Base-by-base conservation (phyloP, 2,113 vertebrate genomes). In the Hassar affinis region DNA sequence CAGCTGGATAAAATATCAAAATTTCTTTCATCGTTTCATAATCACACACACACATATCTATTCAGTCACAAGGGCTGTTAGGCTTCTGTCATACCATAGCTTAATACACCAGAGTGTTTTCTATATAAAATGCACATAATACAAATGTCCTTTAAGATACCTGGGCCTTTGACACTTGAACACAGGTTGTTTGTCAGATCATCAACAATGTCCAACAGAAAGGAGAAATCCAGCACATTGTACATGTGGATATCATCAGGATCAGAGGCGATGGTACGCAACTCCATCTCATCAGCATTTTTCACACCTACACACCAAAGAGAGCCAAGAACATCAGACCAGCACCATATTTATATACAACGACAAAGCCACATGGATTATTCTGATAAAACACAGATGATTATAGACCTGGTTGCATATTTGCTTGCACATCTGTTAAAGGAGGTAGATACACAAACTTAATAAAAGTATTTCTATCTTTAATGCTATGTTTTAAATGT, bases 81-180 rank as follows among this genome's bases (percentile, higher is more conserved):
- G 8, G 7, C 38, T 64, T 78, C 20, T 78, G 59, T 59, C 47
- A 77, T 66, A 76, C 25, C 45, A 54, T 10, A 15, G 35, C 49
- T 84, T 84, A 78, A 69, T 59, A 25, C 12, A 64, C 3, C 0
- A 47, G 25, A 18, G 3, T 49, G 17, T 17, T 30, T 47, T 20
- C 2, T 9, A 79, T 49, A 78, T 51, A 35, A 20, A 51, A 20
- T 47, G 33, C 25, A 27, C 25, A 78, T 59, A 33, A 27, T 69
- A 71, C 3, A 69, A 15, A 38, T 74, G 42, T 22, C 74, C 20
- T 81, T 68, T 59, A 52, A 75, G 27, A n/a, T 91, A 99, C 98
- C 97, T 95, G 95, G 93, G 52, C 97, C 97, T 88, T 97, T 99
- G 76, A 99, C 98, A 49, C 98, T 99, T 90, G 98, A 98, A 87